Evolutionary conservation across 2,888 invertebrate genomes (phyloP).

Genomic region (Leptinotarsa tumamoca): DNA sequence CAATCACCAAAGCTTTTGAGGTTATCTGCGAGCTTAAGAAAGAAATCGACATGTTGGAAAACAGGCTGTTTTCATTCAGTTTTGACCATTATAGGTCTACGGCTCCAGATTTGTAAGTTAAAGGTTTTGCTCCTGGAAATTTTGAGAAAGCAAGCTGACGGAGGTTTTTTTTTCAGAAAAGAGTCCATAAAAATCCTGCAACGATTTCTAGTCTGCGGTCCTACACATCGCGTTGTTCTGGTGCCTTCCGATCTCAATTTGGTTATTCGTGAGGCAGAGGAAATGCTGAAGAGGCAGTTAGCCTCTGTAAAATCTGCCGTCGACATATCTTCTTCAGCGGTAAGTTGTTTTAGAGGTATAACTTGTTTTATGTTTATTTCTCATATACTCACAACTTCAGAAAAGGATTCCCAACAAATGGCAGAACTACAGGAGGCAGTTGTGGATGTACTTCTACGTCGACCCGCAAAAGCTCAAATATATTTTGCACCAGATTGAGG

Average conservation of each 20-base stretch:
- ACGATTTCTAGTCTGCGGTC: conserved; percentile 50
- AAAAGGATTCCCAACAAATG: conserved; percentile 52
- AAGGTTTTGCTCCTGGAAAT: not conserved
- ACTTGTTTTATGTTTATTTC: not conserved
- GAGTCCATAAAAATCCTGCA: conserved; percentile 45
- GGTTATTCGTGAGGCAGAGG: conserved; percentile 46
- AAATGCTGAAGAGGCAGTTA: conserved; percentile 49
- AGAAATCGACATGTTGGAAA: conserved; percentile 45
- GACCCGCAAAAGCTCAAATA: conserved; percentile 48
- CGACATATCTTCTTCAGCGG: conserved; percentile 41
- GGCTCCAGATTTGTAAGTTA: conserved; percentile 44
- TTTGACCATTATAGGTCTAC: conserved; percentile 35
- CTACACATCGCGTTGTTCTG: conserved; percentile 50
- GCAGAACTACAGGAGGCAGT: conserved; percentile 52
- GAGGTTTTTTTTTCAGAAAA: conserved; percentile 41
- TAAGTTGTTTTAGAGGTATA: conserved; percentile 29
- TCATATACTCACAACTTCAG: conserved; percentile 45
- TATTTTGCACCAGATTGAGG: conserved; percentile 47
- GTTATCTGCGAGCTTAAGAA: conserved; percentile 40
- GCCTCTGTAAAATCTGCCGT: conserved; percentile 44
- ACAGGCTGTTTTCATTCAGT: conserved; percentile 42
- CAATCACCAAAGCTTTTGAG: conserved; percentile 40
- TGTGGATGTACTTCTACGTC: conserved; percentile 57
- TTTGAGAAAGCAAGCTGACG: not conserved
- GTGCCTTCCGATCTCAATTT: conserved; percentile 50